Evolutionary conservation across 2,888 invertebrate genomes (phyloP), one percentile per base, ranked within the genome.

Genomic region (Dorcus hopei): DNA sequence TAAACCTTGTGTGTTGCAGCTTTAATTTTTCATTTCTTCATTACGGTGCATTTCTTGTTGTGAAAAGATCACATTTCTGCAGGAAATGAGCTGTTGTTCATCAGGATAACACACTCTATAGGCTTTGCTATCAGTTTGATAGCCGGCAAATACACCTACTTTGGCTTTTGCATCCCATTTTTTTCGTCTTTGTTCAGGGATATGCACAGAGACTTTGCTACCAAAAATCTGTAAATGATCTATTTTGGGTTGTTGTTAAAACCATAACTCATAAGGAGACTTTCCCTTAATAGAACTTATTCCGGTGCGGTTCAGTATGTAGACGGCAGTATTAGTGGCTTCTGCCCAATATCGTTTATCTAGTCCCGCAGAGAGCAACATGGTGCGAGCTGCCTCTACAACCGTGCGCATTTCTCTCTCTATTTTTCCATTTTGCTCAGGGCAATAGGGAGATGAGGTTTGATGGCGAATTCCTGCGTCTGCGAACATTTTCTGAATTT

Each of bases 391-490:
- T 33, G 71, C 67, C 60, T 75, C 74, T 5, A 74, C 66, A 11
- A 74, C 62, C 49, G 70, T 75, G 52, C 72, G 62, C 57, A 69
- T 77, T 58, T 75, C 70, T n/a, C 74, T 63, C 52, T 75, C 75
- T 0, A 71, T 70, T 51, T 64, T 61, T 3, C 74, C 74, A 64
- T 78, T 78, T 63, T 77, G 73, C 63, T 19, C 19, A 19, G 19
- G 19, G 19, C 19, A 19, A 3, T 19, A 19, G 3, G 19, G 19
- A 19, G 19, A 19, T 19, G 19, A 19, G 19, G 3, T 19, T 19
- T 19, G 19, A 19, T 19, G 19, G 19, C 19, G 19, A 3, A 19
- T 19, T 19, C 19, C 19, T 19, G 19, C 19, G 3, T 19, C 19
- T 19, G 1, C 19, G 3, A 19, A 19, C 19, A 19, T 19, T 19